A percentile compares a stretch with the other conserved stretches of the same genome.
These are phyloP conservation scores for Diachasmimorpha longicaudata DNA, from an alignment of 1,140 invertebrate species.

Conservation along the genomic window DNA sequence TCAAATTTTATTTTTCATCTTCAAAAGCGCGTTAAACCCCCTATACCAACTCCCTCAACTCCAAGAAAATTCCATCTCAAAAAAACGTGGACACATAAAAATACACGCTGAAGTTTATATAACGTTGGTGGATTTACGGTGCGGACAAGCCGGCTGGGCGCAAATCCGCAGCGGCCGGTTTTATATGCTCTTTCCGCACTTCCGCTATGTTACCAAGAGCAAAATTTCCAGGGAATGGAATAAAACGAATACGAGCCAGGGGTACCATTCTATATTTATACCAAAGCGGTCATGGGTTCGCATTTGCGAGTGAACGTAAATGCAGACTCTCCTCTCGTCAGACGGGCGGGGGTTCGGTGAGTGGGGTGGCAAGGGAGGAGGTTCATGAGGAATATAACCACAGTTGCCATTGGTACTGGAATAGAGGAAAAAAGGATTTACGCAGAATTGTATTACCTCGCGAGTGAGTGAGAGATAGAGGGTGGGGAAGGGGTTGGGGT, in stretches of 20 bases:
- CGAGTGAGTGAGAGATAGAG: not conserved
- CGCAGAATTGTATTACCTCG: conserved; percentile 44
- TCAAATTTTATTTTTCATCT: too few species aligned
- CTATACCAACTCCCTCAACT: too few species aligned
- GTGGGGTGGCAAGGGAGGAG: not conserved
- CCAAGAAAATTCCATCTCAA: not conserved
- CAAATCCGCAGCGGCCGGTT: conserved; percentile 12
- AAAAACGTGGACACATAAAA: not conserved
- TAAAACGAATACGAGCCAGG: not conserved
- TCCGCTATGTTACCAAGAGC: not conserved
- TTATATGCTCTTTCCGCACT: not conserved
- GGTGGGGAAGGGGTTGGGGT: not conserved
- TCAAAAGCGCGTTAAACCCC: too few species aligned
- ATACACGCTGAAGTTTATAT: not conserved
- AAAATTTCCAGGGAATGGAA: not conserved
- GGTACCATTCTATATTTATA: not conserved
- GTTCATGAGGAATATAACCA: not conserved
- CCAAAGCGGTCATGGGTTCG: not conserved
- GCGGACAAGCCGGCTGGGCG: not conserved
- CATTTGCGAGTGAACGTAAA: conserved; percentile 1
- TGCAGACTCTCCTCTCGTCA: not conserved
- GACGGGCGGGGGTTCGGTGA: too few species aligned
- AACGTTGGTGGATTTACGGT: conserved; percentile 5
- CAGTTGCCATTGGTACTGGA: not conserved
- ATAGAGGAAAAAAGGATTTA: conserved; percentile 37